Evolutionary conservation across 2,888 invertebrate species (phyloP), one percentile per base, ranked within the genome.

Genomic region (Pterobdella sp.): DNA sequence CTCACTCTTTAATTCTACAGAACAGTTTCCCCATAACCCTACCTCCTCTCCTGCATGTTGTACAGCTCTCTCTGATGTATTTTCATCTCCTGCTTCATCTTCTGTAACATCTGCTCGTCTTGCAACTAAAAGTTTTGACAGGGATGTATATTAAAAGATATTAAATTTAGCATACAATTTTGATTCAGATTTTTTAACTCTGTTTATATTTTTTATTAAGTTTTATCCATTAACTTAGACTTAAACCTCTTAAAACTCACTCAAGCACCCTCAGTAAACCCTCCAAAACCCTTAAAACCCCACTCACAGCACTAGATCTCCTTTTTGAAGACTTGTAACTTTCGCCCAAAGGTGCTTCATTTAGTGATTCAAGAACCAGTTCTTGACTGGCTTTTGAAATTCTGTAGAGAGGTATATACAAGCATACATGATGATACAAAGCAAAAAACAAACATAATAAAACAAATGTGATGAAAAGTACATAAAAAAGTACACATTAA

Each of bases 11-110:
- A n/a, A n/a, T n/a, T n/a, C n/a, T n/a, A n/a, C n/a, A n/a, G n/a
- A n/a, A n/a, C n/a, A n/a, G n/a, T n/a, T n/a, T n/a, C n/a, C n/a
- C n/a, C n/a, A n/a, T n/a, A n/a, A n/a, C n/a, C n/a, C 60, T 22
- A 56, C 60, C 60, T 56, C n/a, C 60, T 56, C 26, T 56, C 60
- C n/a, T 56, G 60, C 60, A 56, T 56, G 60, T 56, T 56, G n/a
- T 56, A 56, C n/a, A 56, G 60, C 10, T 22, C 60, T 56, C 60
- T 56, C 60, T 56, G 60, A 26, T 56, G 60, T 26, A 56, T 22
- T 26, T 56, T 56, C 60, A 56, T 4, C 60, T 56, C 60, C 60
- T 56, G 60, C 60, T 56, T 56, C 60, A 56, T n/a, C 60, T 56
- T 56, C 60, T 56, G 60, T 26, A 56, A 3, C 60, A 56, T 26